A percentile compares a stretch with the other conserved stretches of the same genome.
Conservation (phyloP, 92 coral and sea anemone species). For the Heliopora coerulea region DNA sequence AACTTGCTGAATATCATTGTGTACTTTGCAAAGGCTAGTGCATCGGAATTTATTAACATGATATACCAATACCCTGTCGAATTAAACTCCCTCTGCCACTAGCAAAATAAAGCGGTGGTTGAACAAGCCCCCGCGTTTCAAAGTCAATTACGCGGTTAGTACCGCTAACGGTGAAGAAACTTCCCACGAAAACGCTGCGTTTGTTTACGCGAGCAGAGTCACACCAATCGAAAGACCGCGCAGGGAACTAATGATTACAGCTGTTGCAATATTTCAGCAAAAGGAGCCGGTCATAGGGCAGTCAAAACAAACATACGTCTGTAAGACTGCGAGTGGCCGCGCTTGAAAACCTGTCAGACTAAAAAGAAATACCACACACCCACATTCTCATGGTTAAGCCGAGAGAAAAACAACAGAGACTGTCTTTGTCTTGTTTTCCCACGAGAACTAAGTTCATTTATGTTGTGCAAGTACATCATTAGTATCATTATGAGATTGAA, state of each 20-base stretch:
- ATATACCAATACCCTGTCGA: background rate
- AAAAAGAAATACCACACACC: constrained; percentile 24
- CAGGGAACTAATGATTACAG: too few species aligned
- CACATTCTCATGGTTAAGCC: constrained; percentile 8
- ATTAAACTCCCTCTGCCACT: background rate
- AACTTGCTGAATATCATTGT: background rate
- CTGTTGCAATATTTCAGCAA: too few species aligned
- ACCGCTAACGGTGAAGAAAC: background rate
- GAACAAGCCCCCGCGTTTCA: background rate
- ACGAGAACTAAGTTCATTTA: too few species aligned
- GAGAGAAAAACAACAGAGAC: constrained; percentile 5
- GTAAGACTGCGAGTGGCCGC: background rate
- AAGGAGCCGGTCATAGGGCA: background rate
- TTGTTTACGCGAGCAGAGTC: too few species aligned
- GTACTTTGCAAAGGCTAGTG: background rate
- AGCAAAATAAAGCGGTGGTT: background rate
- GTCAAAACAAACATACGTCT: background rate
- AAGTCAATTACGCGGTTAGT: background rate
- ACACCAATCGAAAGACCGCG: too few species aligned
- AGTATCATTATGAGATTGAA: too few species aligned
- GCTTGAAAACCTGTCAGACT: constrained; percentile 25
- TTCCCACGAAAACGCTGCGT: too few species aligned
- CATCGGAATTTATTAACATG: background rate
- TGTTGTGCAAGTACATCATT: too few species aligned
- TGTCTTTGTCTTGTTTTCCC: constrained; percentile 17